phyloP scores from a whole-genome alignment of 2,888 invertebrate species.

The Diaprepes abbreviatus region DNA sequence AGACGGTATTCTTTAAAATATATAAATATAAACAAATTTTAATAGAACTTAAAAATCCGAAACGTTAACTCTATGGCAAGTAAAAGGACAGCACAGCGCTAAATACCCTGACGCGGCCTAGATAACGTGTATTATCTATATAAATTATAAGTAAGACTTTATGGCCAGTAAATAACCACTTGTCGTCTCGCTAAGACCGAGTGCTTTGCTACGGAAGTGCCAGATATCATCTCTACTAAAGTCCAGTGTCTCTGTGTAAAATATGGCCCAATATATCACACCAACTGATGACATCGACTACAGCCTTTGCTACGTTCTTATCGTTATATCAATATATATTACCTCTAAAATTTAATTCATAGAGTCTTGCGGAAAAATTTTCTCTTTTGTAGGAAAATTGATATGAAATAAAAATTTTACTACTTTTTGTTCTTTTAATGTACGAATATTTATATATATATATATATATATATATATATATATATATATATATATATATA shows the following conservation, averaged over 20 bases:
- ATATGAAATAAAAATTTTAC: too few relatives aligned
- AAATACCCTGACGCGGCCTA: conserved; percentile 44
- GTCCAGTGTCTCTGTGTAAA: conserved; percentile 65
- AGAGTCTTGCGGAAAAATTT: conserved; percentile 2
- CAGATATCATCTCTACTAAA: conserved; percentile 66
- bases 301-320: conserved; percentile 54
- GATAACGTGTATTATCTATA: conserved; percentile 62
- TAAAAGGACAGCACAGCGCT: conserved; percentile 30
- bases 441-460: too few relatives aligned
- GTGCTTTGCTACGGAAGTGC: conserved; percentile 58
- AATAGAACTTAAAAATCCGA: too few relatives aligned
- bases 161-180: conserved; percentile 63
- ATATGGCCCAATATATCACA: conserved; percentile 65
- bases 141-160: conserved; percentile 64
- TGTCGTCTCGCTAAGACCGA: conserved; percentile 53
- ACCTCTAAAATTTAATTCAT: conserved; percentile 33
- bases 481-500: too few relatives aligned
- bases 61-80: neutral
- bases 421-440: too few relatives aligned
- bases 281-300: conserved; percentile 64
- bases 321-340: conserved; percentile 49
- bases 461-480: too few relatives aligned
- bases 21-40: too few relatives aligned
- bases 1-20: too few relatives aligned
- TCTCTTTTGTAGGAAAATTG: too few relatives aligned